A percentile compares a stretch with the other conserved stretches of the same genome.
Conservation (phyloP, 2,113 vertebrate species). For the Condylura cristata region DNA sequence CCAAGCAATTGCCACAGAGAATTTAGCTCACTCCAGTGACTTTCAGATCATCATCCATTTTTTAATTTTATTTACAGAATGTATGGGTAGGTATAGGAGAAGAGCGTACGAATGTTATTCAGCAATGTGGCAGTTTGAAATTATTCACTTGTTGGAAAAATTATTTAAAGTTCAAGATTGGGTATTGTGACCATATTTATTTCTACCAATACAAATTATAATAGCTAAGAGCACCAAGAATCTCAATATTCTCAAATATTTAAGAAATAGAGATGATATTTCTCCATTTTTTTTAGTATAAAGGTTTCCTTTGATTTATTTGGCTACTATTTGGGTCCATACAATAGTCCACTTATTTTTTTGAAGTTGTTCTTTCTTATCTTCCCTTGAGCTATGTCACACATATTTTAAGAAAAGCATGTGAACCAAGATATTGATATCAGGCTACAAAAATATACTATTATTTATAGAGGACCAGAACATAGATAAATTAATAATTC, state of each 20-base stretch:
- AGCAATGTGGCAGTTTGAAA: neutral
- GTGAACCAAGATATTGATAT: slow-evolving; percentile 44
- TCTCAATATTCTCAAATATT: neutral
- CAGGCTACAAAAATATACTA: slow-evolving; percentile 12
- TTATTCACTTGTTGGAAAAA: slow-evolving; percentile 13
- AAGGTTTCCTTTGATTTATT: neutral
- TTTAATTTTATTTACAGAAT: neutral
- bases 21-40: neutral
- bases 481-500: slow-evolving; percentile 56
- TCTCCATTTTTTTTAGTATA: neutral
- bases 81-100: neutral
- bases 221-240: neutral
- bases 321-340: neutral
- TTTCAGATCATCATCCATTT: neutral
- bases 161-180: neutral
- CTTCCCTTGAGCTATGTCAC: neutral
- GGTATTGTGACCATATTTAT: neutral
- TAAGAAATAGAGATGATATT: neutral
- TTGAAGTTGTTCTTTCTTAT: slow-evolving; percentile 5
- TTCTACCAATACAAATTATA: neutral
- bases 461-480: slow-evolving; percentile 55
- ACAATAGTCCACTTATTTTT: neutral
- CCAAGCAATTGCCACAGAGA: neutral
- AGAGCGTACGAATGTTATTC: neutral
- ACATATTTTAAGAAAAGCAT: neutral